These are phyloP conservation scores for Alviniconcha marisindica DNA, from an alignment of 1,140 invertebrate species.

Conservation along the genomic window DNA sequence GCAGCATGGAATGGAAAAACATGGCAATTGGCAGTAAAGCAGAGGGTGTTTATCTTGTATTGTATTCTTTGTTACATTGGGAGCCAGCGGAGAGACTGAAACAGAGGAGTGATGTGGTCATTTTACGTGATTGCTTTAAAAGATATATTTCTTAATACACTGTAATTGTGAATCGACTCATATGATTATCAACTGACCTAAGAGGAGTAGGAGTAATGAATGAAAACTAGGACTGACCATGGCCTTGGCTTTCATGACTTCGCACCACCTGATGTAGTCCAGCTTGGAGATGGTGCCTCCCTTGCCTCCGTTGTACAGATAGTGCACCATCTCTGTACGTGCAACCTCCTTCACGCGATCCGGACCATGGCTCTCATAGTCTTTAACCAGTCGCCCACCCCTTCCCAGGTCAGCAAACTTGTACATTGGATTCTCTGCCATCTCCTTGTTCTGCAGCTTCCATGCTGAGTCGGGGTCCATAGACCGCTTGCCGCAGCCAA, in stretches of 20 bases:
- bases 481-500: neutral
- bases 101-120: too few species aligned
- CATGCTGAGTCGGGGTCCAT: slow-evolving; percentile 73
- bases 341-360: slow-evolving; percentile 89
- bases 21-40: too few species aligned
- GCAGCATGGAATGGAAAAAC: too few species aligned
- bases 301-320: slow-evolving; percentile 94
- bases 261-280: slow-evolving; percentile 95
- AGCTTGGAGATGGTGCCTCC: slow-evolving; percentile 91
- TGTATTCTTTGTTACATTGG: too few species aligned
- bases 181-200: too few species aligned
- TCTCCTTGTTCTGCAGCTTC: slow-evolving; percentile 77
- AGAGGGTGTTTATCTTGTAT: too few species aligned
- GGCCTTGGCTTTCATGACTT: slow-evolving; percentile 77
- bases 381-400: slow-evolving; percentile 82
- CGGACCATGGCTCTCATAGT: slow-evolving; percentile 85
- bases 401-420: slow-evolving; percentile 75
- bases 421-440: slow-evolving; percentile 77
- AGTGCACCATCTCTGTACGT: slow-evolving; percentile 89
- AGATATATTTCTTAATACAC: too few species aligned
- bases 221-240: slow-evolving; percentile 17
- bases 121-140: too few species aligned
- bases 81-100: too few species aligned
- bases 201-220: too few species aligned
- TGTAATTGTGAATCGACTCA: too few species aligned